Conservation (phyloP, 2,888 invertebrate species). For the Pogonocherus hispidulus region DNA sequence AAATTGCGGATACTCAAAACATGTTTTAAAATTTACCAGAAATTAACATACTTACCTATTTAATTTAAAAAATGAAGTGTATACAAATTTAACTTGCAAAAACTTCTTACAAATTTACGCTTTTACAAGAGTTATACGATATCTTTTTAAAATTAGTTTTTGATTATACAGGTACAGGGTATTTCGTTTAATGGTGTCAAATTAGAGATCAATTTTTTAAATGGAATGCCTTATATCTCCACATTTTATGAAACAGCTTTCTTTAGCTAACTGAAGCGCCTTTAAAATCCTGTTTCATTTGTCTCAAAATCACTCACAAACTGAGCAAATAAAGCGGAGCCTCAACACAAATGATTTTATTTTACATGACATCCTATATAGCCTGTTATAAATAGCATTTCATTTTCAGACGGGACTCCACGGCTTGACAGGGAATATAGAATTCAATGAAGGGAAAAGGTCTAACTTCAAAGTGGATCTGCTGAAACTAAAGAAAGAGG, state of each 20-base stretch:
- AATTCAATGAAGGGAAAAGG: constrained; percentile 88
- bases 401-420: constrained; percentile 80
- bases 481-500: constrained; percentile 83
- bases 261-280: background rate
- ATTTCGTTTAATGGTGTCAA: too few species aligned
- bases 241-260: background rate
- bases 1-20: too few species aligned
- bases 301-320: background rate
- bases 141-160: too few species aligned
- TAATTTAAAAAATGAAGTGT: too few species aligned
- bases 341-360: background rate
- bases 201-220: too few species aligned
- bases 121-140: too few species aligned
- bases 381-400: constrained; percentile 4
- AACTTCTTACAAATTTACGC: too few species aligned
- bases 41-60: too few species aligned
- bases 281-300: background rate
- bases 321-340: background rate
- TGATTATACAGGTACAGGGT: too few species aligned
- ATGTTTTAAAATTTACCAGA: too few species aligned
- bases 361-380: background rate
- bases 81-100: too few species aligned
- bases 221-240: too few species aligned
- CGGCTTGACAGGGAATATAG: constrained; percentile 89
- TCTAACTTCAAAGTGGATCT: constrained; percentile 89